A percentile compares a stretch with the other conserved stretches of the same genome.
Evolutionary conservation across 2,113 vertebrate species (phyloP).

Genomic region (Lepus timidus): DNA sequence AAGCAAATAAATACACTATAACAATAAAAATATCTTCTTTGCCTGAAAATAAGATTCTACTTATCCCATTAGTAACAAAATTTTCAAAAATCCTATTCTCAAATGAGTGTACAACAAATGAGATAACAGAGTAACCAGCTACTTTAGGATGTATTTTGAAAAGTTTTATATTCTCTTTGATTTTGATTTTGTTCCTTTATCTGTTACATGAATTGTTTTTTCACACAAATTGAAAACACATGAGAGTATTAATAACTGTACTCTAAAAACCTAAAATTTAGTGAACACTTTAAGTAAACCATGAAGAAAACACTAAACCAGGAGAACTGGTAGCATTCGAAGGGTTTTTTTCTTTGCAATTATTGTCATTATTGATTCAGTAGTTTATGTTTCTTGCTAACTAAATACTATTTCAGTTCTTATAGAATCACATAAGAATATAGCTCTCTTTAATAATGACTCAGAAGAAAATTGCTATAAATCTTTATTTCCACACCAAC

Average conservation of each 20-base stretch:
- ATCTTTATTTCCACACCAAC: neutral
- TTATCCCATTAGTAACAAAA: neutral
- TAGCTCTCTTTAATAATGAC: neutral
- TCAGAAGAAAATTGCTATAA: neutral
- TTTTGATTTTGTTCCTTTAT: constrained; percentile 26
- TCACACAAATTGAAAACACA: neutral
- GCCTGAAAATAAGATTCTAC: neutral
- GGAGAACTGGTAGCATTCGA: neutral
- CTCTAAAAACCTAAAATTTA: neutral
- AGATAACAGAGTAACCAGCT: neutral
- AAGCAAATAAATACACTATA: neutral
- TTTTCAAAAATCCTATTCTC: neutral
- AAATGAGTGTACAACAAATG: neutral
- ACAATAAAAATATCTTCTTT: neutral
- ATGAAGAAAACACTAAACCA: neutral
- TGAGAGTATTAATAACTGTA: neutral
- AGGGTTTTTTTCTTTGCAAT: neutral
- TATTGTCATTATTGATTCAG: neutral
- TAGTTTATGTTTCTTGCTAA: neutral
- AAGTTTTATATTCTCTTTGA: neutral
- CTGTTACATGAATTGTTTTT: neutral
- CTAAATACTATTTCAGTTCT: neutral
- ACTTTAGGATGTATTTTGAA: neutral
- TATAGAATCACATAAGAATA: neutral
- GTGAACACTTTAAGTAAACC: neutral